phyloP scores from a whole-genome alignment of 2,113 vertebrate genomes.

The Cololabis saira region DNA sequence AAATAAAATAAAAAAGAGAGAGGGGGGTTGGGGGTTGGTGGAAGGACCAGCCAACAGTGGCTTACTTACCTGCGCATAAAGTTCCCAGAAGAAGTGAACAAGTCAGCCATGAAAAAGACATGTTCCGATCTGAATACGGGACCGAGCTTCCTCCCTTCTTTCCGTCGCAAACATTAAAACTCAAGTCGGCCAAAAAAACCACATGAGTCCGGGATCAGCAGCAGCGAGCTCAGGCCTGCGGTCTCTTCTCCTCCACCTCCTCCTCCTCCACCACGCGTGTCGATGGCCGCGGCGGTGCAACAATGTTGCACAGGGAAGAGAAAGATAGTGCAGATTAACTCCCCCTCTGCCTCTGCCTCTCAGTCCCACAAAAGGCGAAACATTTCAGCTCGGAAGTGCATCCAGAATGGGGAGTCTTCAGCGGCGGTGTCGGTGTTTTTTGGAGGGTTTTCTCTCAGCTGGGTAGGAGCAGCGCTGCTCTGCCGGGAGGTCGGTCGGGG shows the following conservation, averaged over 20 bases:
- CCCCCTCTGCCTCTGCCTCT: constrained; percentile 31
- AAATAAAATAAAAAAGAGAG: too few relatives aligned
- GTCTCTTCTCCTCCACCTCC: constrained; percentile 47
- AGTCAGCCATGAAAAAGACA: constrained; percentile 89
- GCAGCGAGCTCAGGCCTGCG: constrained; percentile 72
- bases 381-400: constrained; percentile 65
- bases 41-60: neutral
- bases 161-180: constrained; percentile 78
- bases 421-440: constrained; percentile 24
- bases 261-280: constrained; percentile 60
- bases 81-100: constrained; percentile 89
- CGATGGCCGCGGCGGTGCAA: constrained; percentile 72
- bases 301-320: constrained; percentile 66
- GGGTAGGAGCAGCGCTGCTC: constrained; percentile 62
- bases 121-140: constrained; percentile 79
- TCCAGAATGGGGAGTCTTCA: constrained; percentile 62
- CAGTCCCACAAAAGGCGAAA: constrained; percentile 29
- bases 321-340: constrained; percentile 41
- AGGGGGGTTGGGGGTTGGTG: too few relatives aligned
- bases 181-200: constrained; percentile 54
- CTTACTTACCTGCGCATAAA: constrained; percentile 90
- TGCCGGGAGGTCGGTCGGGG: constrained; percentile 75
- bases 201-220: constrained; percentile 62
- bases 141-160: constrained; percentile 57
- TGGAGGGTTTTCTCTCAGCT: constrained; percentile 43